Evolutionary conservation across 2,113 vertebrate genomes (phyloP), one percentile per base, ranked within the genome.

Genomic region (Cyanoliseus patagonus): DNA sequence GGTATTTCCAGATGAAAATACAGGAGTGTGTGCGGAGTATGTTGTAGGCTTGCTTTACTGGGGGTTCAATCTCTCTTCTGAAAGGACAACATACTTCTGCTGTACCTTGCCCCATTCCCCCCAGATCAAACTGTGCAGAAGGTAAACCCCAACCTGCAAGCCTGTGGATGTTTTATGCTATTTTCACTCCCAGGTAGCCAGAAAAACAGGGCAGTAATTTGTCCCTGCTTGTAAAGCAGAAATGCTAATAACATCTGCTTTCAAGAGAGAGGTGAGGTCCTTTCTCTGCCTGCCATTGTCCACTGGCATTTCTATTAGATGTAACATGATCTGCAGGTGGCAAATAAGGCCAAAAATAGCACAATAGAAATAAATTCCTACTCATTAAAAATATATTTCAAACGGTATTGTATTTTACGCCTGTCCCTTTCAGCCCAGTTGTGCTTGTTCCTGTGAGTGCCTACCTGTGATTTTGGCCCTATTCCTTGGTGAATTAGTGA

Each of bases 281-380:
- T 1, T 11, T 61, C 63, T 64, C 47, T 47, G 75, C 66, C 88
- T 78, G 5, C 78, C 23, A 41, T 42, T 89, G 68, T 61, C 55
- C 55, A 4, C 47, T 91, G 87, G 51, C 87, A 46, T 85, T 95
- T 92, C 61, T 10, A 20, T 94, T 88, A 81, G 55, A 33, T 23
- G 88, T 91, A 93, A 95, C 9, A 7, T 75, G 89, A 96, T 82
- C 95, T 77, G 55, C 90, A 89, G 88, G 94, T 96, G 88, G 81
- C 80, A 93, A 81, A 89, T 88, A 68, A 76, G 47, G 74, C 77
- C 83, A 82, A 90, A 67, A 53, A 4, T 9, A 4, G 10, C 3
- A 18, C 70, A 87, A 69, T 46, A 86, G 42, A 87, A 92, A 90
- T 72, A 72, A 97, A 91, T 86, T 41, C 47, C 67, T 92, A 3